Conservation (phyloP, 2,113 vertebrate genomes). For the Datnioides undecimradiatus region DNA sequence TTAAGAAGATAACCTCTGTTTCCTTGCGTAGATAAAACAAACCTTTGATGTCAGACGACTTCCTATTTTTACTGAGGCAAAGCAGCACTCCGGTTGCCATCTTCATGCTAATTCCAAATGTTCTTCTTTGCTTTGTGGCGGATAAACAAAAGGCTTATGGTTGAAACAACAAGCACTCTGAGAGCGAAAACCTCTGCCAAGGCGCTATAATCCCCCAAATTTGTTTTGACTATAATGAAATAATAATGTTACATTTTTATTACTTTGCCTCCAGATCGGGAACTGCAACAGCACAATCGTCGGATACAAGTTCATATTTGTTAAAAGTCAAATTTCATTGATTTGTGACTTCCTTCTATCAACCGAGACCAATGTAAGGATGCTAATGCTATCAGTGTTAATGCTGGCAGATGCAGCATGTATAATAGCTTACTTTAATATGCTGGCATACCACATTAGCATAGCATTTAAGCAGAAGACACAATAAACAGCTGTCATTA, state of each 20-base stretch:
- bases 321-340: background rate
- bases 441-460: background rate
- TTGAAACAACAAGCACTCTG: background rate
- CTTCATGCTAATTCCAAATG: background rate
- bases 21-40: background rate
- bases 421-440: background rate
- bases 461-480: background rate
- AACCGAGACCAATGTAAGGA: background rate
- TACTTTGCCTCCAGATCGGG: background rate
- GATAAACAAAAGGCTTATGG: background rate
- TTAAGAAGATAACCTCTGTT: slow-evolving; percentile 10
- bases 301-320: too few species aligned
- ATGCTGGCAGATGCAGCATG: background rate
- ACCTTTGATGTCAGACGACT: background rate
- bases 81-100: background rate
- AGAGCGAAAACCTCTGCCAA: background rate
- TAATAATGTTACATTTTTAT: background rate
- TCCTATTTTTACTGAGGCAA: slow-evolving; percentile 8
- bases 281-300: background rate
- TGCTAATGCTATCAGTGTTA: background rate
- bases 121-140: background rate
- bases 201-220: background rate
- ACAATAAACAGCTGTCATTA: background rate
- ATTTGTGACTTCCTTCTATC: too few species aligned
- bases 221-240: background rate